phyloP scores from a whole-genome alignment of 2,113 vertebrate species.

The Crypturellus undulatus region DNA sequence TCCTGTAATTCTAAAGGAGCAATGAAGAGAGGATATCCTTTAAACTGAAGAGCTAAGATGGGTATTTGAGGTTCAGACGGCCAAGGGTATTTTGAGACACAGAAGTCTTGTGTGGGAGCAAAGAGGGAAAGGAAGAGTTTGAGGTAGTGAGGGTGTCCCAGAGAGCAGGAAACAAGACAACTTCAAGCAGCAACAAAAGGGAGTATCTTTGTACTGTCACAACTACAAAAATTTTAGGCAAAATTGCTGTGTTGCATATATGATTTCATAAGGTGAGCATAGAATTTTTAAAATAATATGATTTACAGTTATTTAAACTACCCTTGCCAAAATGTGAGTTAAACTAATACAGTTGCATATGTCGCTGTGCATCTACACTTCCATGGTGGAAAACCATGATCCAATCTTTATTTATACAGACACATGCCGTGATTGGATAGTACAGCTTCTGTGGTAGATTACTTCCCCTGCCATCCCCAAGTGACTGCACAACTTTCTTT shows the following conservation, averaged over 20 bases:
- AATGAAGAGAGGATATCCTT: neutral
- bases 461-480: neutral
- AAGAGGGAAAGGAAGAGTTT: neutral
- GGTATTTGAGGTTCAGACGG: neutral
- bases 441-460: neutral
- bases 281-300: neutral
- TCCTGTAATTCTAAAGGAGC: neutral
- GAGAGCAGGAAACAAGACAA: neutral
- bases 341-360: neutral
- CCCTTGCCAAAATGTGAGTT: neutral
- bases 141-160: neutral
- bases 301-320: neutral
- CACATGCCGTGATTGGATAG: neutral
- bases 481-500: neutral
- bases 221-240: neutral
- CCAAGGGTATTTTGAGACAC: neutral
- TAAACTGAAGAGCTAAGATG: neutral
- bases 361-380: neutral
- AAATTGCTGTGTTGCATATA: neutral
- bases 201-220: too few relatives aligned
- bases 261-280: neutral
- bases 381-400: too few relatives aligned
- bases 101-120: neutral
- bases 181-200: neutral
- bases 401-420: too few relatives aligned